Evolutionary conservation across 1,140 invertebrate genomes (phyloP).

Genomic region (Stegodyphus mimosarum): DNA sequence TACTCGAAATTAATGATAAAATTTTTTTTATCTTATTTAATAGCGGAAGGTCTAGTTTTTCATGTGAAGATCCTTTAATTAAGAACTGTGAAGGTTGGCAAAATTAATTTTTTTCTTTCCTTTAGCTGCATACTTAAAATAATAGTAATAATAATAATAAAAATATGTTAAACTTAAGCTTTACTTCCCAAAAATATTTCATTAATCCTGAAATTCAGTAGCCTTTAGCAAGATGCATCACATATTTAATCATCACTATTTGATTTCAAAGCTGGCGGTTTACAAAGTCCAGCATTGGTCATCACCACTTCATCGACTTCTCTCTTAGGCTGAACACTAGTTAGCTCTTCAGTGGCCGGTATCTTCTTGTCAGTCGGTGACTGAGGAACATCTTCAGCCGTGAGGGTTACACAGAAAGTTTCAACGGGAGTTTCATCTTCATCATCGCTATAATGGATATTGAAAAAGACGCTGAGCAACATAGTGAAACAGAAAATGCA

Average conservation of each 20-base stretch:
- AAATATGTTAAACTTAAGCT: too few relatives aligned
- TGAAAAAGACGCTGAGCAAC: background rate
- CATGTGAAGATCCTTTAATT: too few relatives aligned
- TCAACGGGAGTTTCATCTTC: slow-evolving; percentile 11
- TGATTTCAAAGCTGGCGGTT: background rate
- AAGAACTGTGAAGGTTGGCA: too few relatives aligned
- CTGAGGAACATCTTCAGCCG: background rate
- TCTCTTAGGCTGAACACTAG: slow-evolving; percentile 57
- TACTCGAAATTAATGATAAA: too few relatives aligned
- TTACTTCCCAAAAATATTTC: too few relatives aligned
- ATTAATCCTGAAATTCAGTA: too few relatives aligned
- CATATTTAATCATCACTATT: background rate
- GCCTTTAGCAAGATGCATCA: too few relatives aligned
- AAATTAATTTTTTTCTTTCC: too few relatives aligned
- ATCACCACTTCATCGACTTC: slow-evolving; percentile 34
- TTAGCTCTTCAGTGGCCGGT: slow-evolving; percentile 59
- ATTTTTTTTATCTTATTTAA: too few relatives aligned
- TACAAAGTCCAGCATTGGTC: slow-evolving; percentile 41
- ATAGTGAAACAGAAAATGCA: background rate
- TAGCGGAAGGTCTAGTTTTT: too few relatives aligned
- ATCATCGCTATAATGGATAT: slow-evolving; percentile 20
- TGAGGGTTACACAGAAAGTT: background rate
- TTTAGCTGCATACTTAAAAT: too few relatives aligned
- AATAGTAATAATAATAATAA: too few relatives aligned
- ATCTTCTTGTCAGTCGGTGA: slow-evolving; percentile 42